A percentile compares a stretch with the other conserved stretches of the same genome.
Evolutionary conservation across 2,113 vertebrate genomes (phyloP).

Genomic region (Oxygymnocypris stewartii): DNA sequence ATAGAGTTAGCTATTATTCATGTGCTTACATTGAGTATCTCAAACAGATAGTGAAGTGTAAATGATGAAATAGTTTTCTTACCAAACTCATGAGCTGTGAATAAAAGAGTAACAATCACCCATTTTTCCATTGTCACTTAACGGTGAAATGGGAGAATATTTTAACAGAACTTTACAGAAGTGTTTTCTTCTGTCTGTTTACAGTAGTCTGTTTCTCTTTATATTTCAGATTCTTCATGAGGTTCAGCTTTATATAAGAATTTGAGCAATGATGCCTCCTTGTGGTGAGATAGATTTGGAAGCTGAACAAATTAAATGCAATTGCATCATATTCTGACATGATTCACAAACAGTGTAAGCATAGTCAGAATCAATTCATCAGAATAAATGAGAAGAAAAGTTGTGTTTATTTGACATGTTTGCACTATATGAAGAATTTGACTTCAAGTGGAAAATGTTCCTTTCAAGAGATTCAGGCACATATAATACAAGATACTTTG

Average conservation of each 20-base stretch:
- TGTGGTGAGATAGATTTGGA: no score
- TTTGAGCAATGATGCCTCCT: no score
- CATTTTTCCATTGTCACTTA: no score
- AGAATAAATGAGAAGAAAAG: neutral
- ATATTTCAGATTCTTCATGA: no score
- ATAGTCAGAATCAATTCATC: neutral
- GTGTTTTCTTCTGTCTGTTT: no score
- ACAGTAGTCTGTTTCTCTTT: neutral
- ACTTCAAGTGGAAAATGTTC: neutral
- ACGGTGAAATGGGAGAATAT: no score
- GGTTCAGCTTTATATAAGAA: no score
- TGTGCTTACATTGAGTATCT: neutral
- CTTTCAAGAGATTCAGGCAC: neutral
- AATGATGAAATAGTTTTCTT: neutral
- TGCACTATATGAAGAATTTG: neutral
- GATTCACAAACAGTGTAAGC: neutral
- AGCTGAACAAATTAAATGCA: neutral
- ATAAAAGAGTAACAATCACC: neutral
- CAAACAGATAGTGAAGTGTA: neutral
- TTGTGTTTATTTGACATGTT: neutral
- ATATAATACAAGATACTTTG: neutral
- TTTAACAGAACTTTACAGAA: no score
- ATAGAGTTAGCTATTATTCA: neutral
- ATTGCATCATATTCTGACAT: neutral
- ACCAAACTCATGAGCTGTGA: neutral